phyloP scores from a whole-genome alignment of 1,140 invertebrate species.

The Octopus sinensis region DNA sequence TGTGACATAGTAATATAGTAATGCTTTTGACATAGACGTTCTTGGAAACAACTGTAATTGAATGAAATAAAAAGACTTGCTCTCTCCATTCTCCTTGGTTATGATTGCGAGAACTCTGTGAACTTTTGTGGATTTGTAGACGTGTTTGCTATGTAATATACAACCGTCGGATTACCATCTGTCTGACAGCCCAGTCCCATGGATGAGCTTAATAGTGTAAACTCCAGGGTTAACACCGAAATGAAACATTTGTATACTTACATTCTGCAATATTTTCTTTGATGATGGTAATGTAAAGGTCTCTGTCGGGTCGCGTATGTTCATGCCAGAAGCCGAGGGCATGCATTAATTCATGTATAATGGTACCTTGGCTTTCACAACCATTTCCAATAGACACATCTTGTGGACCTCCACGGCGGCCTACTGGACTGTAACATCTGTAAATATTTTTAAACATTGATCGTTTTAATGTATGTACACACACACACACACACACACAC shows the following conservation, averaged over 20 bases:
- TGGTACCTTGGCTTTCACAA: slow-evolving; percentile 31
- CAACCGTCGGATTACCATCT: neutral
- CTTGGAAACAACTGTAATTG: too few species aligned
- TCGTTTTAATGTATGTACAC: too few species aligned
- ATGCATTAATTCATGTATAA: slow-evolving; percentile 36
- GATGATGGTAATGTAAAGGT: slow-evolving; percentile 38
- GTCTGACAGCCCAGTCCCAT: too few species aligned
- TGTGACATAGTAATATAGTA: too few species aligned
- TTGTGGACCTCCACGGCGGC: slow-evolving; percentile 36
- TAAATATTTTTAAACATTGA: neutral
- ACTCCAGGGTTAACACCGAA: neutral
- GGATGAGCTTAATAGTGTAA: neutral
- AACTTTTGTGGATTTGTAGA: too few species aligned
- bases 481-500: too few species aligned
- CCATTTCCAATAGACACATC: slow-evolving; percentile 35
- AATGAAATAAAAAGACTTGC: too few species aligned
- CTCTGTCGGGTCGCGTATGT: slow-evolving; percentile 48
- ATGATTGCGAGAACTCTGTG: too few species aligned
- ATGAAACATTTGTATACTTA: slow-evolving; percentile 22
- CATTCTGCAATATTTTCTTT: slow-evolving; percentile 36
- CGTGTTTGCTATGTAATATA: too few species aligned
- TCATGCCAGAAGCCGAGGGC: slow-evolving; percentile 48
- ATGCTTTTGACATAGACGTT: too few species aligned
- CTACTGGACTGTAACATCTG: slow-evolving; percentile 40
- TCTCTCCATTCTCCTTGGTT: too few species aligned